Evolutionary conservation across 2,113 vertebrate genomes (phyloP).

Genomic region (Petaurus breviceps): DNA sequence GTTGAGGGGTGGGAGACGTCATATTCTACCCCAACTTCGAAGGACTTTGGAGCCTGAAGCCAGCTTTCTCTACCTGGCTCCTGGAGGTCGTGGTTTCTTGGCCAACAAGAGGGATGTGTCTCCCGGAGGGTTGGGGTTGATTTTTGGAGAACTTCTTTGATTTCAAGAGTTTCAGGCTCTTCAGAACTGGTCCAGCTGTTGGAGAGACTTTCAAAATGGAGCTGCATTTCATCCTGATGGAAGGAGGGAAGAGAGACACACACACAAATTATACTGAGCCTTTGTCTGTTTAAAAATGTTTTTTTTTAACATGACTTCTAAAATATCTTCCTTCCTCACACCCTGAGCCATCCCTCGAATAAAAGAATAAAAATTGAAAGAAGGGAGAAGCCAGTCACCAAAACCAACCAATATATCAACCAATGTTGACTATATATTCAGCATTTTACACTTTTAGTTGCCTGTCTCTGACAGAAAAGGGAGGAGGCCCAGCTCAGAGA

Average conservation of each 20-base stretch:
- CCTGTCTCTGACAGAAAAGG: too few relatives aligned
- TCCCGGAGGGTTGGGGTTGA: fast-evolving
- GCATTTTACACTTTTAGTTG: too few relatives aligned
- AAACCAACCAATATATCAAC: too few relatives aligned
- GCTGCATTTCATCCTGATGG: slow-evolving; percentile 73
- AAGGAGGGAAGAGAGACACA: neutral
- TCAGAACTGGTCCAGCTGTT: slow-evolving; percentile 41
- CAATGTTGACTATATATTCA: too few relatives aligned
- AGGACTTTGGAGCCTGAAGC: neutral
- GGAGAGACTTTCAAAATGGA: slow-evolving; percentile 41
- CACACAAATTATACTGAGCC: neutral
- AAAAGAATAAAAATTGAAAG: too few relatives aligned
- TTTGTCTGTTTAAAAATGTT: too few relatives aligned
- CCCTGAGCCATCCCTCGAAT: too few relatives aligned
- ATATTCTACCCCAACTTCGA: neutral
- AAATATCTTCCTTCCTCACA: neutral
- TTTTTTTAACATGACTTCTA: neutral
- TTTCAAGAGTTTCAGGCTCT: slow-evolving; percentile 78
- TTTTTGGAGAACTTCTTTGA: slow-evolving; percentile 70
- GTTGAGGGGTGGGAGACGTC: neutral
- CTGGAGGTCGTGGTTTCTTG: fast-evolving
- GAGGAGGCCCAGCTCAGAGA: too few relatives aligned
- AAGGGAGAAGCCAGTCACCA: too few relatives aligned
- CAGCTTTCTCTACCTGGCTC: neutral
- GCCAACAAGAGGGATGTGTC: neutral